Conservation (phyloP, 1,140 invertebrate genomes). For the Zaprionus taronus region DNA sequence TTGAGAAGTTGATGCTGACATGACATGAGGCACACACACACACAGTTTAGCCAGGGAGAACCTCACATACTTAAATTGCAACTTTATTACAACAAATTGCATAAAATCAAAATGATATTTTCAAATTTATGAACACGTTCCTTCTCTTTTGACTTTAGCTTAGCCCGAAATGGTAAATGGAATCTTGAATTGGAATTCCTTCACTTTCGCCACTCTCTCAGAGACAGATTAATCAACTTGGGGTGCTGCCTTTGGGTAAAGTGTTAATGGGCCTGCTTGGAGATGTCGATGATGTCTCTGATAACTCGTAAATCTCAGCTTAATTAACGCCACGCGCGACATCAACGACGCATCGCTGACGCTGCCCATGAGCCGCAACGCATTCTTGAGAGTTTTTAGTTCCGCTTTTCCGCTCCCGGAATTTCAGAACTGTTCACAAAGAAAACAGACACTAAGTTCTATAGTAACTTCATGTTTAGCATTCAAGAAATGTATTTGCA, state of each 20-base stretch:
- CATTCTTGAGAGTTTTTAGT: slow-evolving; percentile 32
- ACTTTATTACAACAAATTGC: slow-evolving; percentile 57
- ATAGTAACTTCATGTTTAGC: background rate
- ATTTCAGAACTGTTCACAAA: background rate
- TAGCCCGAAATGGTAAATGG: background rate
- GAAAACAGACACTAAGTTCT: background rate
- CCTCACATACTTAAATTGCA: slow-evolving; percentile 64
- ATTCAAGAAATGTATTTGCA: background rate
- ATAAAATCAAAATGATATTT: slow-evolving; percentile 31
- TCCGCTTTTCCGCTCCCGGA: slow-evolving; percentile 28
- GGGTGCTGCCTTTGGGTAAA: background rate
- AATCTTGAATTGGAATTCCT: background rate
- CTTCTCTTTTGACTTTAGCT: background rate
- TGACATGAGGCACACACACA: background rate
- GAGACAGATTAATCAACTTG: background rate
- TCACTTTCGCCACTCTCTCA: background rate
- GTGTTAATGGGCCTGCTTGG: slow-evolving; percentile 55
- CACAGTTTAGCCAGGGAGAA: slow-evolving; percentile 27
- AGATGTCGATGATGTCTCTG: slow-evolving; percentile 30
- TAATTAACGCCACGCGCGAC: slow-evolving; percentile 74
- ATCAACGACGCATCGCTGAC: slow-evolving; percentile 62
- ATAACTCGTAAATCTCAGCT: slow-evolving; percentile 72
- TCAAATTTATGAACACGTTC: slow-evolving; percentile 63
- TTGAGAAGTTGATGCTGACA: slow-evolving; percentile 21
- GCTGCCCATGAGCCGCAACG: slow-evolving; percentile 53